Evolutionary conservation across 2,797 vertebrate genomes (phyloP), one percentile per base, ranked within the genome.

Genomic region (Linurgus olivaceus): DNA sequence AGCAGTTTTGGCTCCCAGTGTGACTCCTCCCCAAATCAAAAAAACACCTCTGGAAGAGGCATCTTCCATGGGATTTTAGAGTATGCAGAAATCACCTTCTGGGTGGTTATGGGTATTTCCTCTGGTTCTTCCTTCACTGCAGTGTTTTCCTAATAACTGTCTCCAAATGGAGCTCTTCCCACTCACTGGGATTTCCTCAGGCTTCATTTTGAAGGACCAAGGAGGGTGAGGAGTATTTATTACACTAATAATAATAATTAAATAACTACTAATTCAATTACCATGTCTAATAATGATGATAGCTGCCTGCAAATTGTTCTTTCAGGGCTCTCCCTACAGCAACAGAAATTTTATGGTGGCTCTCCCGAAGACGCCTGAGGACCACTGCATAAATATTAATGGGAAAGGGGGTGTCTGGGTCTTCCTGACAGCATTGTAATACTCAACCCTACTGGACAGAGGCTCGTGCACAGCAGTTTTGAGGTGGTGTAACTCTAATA

Each of bases 231-330:
- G 76, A 86, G 19, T 89, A 93, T 93, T 88, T 89, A 83, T 77
- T 77, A 42, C 73, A 78, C 52, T 86, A 87, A 77, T 92, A 94
- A 90, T 85, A 95, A 95, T 91, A 93, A 88, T 88, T 37, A 91
- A 95, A 91, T 83, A 95, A 71, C 54, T 76, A 50, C 72, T 84
- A 83, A 94, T 96, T 88, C 82, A 91, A 80, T 91, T 90, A 29
- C 62, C 42, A 86, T 83, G 38, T 51, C 47, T 93, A 95, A 91
- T 88, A 94, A 88, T 40, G 48, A 57, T 1, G 25, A 80, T 86
- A 77, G 81, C 71, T 67, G 33, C 31, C 48, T 86, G 70, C 19
- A 86, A 86, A 83, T 83, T 68, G 25, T 93, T 88, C 61, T 84
- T 96, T 84, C 82, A 81, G 76, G 70, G 52, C n/a, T 76, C 73